Base-by-base conservation (phyloP, 2,888 invertebrate species). In the Drosophila diplacantha region DNA sequence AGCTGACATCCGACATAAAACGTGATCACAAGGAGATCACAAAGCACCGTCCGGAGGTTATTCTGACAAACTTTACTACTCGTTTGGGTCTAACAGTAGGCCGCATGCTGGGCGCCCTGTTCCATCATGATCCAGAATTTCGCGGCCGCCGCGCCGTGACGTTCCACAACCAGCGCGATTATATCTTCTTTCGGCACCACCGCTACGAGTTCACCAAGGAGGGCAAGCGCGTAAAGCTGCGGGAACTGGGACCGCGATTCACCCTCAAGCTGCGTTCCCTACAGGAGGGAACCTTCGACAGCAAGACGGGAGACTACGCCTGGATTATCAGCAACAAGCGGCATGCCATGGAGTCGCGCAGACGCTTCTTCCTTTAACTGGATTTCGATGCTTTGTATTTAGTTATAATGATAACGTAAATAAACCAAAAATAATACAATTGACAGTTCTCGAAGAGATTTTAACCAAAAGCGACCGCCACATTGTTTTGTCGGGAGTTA, bases 161-260 rank as follows among this genome's bases (percentile, higher is more conserved):
- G 31, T 98, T 99, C 88, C 99, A 99, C 89, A 99, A 99, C 90
- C 99, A 99, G 88, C 91, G 99, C 63, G 99, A 99, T 90, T 99
- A 95, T 87, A 96, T 99, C 79, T 99, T 99, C 90, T 98, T 99
- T 87, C 92, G 99, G 59, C 98, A 99, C 89, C 98, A 99, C 88
- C 92, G 97, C 93, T 97, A 98, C 87, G 95, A 96, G 84, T 97
- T 98, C 88, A 93, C 95, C 72, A 91, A 92, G 55, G 94, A 95
- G 63, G 93, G 93, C 0, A 92, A 92, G 79, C 91, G 91, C 18
- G 92, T 93, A 0, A 93, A 91, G 77, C 90, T 99, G 35, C 92
- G 95, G 57, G 99, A 99, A 88, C 89, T 99, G n/a, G 99, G 99
- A 0, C 99, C 99, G 0, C 90, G 98, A 73, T 99, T 99, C 89